These are phyloP conservation scores for Allacma fusca DNA, from an alignment of 2,888 invertebrate species.

Conservation along the genomic window DNA sequence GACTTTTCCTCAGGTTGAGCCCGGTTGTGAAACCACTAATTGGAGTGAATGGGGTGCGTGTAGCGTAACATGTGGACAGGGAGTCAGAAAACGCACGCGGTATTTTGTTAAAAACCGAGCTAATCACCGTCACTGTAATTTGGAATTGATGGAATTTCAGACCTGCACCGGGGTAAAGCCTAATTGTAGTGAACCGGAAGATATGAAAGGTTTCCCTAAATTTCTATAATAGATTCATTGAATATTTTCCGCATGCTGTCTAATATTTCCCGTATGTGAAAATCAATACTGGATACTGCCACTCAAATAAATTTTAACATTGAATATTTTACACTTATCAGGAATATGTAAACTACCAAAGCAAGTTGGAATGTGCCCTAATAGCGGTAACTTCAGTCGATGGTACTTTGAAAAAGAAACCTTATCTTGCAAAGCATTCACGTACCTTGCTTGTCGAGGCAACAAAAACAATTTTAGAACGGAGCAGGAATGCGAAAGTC, in stretches of 20 bases:
- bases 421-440: constrained; percentile 80
- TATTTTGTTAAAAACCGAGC: constrained; percentile 61
- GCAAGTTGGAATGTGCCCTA: constrained; percentile 29
- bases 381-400: constrained; percentile 74
- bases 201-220: constrained; percentile 42
- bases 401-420: constrained; percentile 82
- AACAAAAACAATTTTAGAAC: constrained; percentile 87
- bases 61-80: constrained; percentile 79
- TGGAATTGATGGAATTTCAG: constrained; percentile 62
- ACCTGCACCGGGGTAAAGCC: constrained; percentile 52
- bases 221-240: no score
- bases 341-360: constrained; percentile 34
- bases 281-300: no score
- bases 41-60: constrained; percentile 86
- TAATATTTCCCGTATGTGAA: neutral
- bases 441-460: constrained; percentile 86
- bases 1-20: constrained; percentile 47
- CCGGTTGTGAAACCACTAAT: constrained; percentile 72
- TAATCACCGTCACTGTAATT: constrained; percentile 63
- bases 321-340: neutral
- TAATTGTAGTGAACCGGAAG: constrained; percentile 45
- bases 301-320: no score
- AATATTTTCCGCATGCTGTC: constrained; percentile 10
- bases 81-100: constrained; percentile 72
- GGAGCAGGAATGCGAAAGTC: constrained; percentile 73